Evolutionary conservation across 2,797 vertebrate species (phyloP).

Genomic region (Melanogrammus aeglefinus): DNA sequence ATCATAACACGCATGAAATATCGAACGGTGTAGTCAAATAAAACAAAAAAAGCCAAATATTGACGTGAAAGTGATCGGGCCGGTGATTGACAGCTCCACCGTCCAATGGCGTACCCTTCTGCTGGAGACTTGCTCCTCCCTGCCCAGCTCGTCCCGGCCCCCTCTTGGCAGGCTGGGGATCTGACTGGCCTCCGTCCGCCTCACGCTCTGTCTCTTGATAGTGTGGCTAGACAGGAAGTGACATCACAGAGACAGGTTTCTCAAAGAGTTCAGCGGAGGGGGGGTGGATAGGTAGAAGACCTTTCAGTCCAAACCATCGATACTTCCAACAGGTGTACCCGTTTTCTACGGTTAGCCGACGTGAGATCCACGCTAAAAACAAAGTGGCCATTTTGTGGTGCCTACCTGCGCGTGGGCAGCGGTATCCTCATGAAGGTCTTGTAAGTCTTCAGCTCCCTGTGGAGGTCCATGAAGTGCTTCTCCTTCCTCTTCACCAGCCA

Average conservation of each 20-base stretch:
- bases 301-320: background rate
- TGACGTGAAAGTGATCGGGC: background rate
- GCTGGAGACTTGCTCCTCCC: slow-evolving; percentile 88
- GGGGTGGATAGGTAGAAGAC: background rate
- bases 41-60: too few species aligned
- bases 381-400: background rate
- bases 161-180: slow-evolving; percentile 87
- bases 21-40: background rate
- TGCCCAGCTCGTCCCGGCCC: slow-evolving; percentile 76
- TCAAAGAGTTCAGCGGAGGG: background rate
- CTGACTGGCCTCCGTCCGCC: slow-evolving; percentile 68
- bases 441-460: slow-evolving; percentile 89
- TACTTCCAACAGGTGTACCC: too few species aligned
- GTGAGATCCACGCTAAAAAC: background rate
- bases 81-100: slow-evolving; percentile 6
- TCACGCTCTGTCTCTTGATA: slow-evolving; percentile 79
- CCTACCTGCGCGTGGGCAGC: slow-evolving; percentile 65
- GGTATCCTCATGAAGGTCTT: slow-evolving; percentile 85
- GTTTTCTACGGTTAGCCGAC: background rate
- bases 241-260: background rate
- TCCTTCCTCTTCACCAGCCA: slow-evolving; percentile 97
- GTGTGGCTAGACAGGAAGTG: slow-evolving; percentile 77
- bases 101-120: slow-evolving; percentile 75
- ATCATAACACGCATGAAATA: background rate
- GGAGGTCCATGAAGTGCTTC: slow-evolving; percentile 95